Evolutionary conservation across 2,888 invertebrate species (phyloP).

Genomic region (Oscheius sp.): DNA sequence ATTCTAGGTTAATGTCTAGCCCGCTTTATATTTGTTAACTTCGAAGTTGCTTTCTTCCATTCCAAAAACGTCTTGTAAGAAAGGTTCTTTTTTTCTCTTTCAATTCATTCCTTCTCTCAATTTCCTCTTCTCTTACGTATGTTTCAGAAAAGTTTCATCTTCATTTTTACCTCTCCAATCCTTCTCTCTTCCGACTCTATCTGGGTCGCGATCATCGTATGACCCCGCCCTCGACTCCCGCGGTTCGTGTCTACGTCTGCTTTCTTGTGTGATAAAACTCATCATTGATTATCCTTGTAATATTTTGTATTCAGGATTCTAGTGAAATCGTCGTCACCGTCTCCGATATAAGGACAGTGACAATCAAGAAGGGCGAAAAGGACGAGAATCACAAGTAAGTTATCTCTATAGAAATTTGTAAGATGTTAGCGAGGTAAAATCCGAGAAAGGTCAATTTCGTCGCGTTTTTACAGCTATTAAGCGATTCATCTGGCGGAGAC

Average conservation of each 20-base stretch:
- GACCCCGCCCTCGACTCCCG: slow-evolving; percentile 33
- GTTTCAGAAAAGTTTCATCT: slow-evolving; percentile 18
- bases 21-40: too few relatives aligned
- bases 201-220: slow-evolving; percentile 34
- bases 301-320: slow-evolving; percentile 20
- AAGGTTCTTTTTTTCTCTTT: not conserved
- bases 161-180: too few relatives aligned
- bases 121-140: not conserved
- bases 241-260: slow-evolving; percentile 28
- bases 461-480: slow-evolving; percentile 3
- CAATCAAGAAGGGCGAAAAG: slow-evolving; percentile 22
- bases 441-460: not conserved
- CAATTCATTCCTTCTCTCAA: not conserved
- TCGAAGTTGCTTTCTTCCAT: too few relatives aligned
- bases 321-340: slow-evolving; percentile 24
- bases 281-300: slow-evolving; percentile 22
- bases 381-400: slow-evolving; percentile 21
- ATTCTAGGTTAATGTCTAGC: too few relatives aligned
- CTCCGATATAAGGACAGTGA: slow-evolving; percentile 19
- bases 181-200: slow-evolving; percentile 25
- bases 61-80: too few relatives aligned
- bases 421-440: slow-evolving; percentile 13
- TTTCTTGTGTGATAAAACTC: slow-evolving; percentile 28
- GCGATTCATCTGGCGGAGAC: slow-evolving; percentile 17
- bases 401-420: not conserved